Evolutionary conservation across 2,797 vertebrate species (phyloP), one percentile per base, ranked within the genome.

Genomic region (Mus spretus): DNA sequence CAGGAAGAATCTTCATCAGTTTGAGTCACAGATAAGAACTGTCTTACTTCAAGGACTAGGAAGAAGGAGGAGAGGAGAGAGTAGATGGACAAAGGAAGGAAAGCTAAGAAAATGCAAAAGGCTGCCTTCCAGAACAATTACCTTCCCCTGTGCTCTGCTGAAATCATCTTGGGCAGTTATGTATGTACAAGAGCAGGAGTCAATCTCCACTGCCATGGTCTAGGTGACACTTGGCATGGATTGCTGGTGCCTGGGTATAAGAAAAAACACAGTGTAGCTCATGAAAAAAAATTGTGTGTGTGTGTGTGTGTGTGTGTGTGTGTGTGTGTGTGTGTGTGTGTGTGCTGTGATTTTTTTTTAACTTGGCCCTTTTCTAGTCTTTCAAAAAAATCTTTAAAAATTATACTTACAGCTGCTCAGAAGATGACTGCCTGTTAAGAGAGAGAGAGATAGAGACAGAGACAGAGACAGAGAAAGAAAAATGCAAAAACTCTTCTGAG

Each of bases 401-500:
- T 44, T 70, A 91, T 34, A 53, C 4, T 72, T n/a, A n/a, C 50
- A 50, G 44, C 44, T 67, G 31, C 22, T n/a, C 11, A 34, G 63
- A 53, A 34, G 63, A 53, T 65, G 47, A n/a, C 47, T 72, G 20
- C 34, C n/a, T 92, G 9, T 47, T 80, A 74, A 87, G 74, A 44
- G 86, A 92, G 90, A 95, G n/a, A 70, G n/a, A 70, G n/a, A 8
- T 37, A 77, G 61, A 84, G 70, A 93, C 50, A 86, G 74, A 50
- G 50, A 15, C 19, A 70, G n/a, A 70, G n/a, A 8, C 34, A 77
- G 61, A 84, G 70, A 93, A 50, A 86, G 74, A 50, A 50, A 57
- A 78, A 55, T 40, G 75, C 8, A 95, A 63, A 88, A 31, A 22
- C 37, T 63, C 37, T 63, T 1, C 0, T 24, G n/a, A 79, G 55